Evolutionary conservation across 2,888 invertebrate genomes (phyloP), one percentile per base, ranked within the genome.

Genomic region (Drosophila koepferae): DNA sequence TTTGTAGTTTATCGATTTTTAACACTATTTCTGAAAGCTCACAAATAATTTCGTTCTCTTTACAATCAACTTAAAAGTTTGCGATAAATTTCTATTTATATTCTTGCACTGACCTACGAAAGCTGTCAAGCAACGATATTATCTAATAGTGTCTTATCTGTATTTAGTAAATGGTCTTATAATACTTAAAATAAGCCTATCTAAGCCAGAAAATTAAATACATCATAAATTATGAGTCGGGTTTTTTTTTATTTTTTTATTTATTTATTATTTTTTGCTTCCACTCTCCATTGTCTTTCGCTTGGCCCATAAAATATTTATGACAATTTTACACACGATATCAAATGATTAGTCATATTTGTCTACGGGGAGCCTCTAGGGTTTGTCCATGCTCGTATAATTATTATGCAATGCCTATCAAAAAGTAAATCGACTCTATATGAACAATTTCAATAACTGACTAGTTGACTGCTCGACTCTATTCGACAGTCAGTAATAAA

Each of bases 261-360:
- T 28, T n/a, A 38, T 38, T 38, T 38, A 14, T 12, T 56, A 10
- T 53, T 54, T 36, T 41, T 40, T 6, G 2, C 18, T 53, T 59
- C 36, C 3, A 3, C 20, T 31, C 31, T n/a, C 40, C 18, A 49
- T 77, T 74, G 63, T 68, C 51, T 73, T 64, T 53, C n/a, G 56
- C 23, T 18, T 20, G 20, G 40, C 53, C 48, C 63, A 70, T 79
- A 72, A 74, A 79, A 62, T 46, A 65, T 81, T 74, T 70, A 81
- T 60, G 77, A 77, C 65, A 74, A 53, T 65, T 73, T 79, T 68
- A 80, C 55, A 78, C 80, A 85, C 78, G 81, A 73, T 54, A 80
- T 61, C 65, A 72, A 76, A 64, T 76, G 78, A 82, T 82, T 82
- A 82, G 80, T 82, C 82, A 82, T 82, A 59, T 73, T 54, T 62